These are phyloP conservation scores for Hydropotes inermis DNA, from an alignment of 2,113 vertebrate genomes.

Conservation along the genomic window DNA sequence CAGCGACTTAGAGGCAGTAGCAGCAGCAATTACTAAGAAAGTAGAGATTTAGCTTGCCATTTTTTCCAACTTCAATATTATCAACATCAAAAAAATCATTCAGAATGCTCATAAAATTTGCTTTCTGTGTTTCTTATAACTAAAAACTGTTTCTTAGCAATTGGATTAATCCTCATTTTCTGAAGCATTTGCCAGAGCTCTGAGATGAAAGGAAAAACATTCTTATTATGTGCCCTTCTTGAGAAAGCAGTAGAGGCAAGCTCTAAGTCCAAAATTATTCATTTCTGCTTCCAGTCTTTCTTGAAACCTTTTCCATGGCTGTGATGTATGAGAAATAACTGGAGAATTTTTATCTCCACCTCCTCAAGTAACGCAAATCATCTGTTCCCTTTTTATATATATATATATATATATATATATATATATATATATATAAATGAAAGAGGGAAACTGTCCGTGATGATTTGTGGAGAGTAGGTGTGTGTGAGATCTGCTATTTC, in stretches of 20 bases:
- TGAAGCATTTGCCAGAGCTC: conserved; percentile 43
- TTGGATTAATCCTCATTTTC: conserved; percentile 30
- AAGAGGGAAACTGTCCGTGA: conserved; percentile 55
- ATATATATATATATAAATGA: conserved; percentile 32
- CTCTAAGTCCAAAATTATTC: conserved; percentile 53
- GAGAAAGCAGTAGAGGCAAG: conserved; percentile 17
- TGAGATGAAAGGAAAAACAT: conserved; percentile 13
- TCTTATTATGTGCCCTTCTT: not conserved
- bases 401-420: conserved; percentile 14
- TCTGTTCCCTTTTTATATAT: conserved; percentile 33
- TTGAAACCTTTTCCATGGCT: conserved; percentile 54
- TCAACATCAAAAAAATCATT: not conserved
- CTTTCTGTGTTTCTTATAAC: conserved; percentile 40
- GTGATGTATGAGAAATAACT: conserved; percentile 63
- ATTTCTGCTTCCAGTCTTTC: conserved; percentile 53
- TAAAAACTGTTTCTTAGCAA: conserved; percentile 23
- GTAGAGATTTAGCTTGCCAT: not conserved
- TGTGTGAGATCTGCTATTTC: conserved; percentile 71
- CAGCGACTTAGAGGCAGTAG: too few relatives aligned
- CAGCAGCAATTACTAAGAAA: conserved; percentile 15
- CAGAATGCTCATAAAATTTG: conserved; percentile 19
- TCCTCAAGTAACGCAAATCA: conserved; percentile 63
- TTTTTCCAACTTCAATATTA: conserved; percentile 8
- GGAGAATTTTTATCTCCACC: conserved; percentile 72
- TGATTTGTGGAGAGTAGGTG: conserved; percentile 59